A percentile compares a stretch with the other conserved stretches of the same genome.
phyloP scores from a whole-genome alignment of 2,888 invertebrate genomes.

The Eretmocerus hayati region DNA sequence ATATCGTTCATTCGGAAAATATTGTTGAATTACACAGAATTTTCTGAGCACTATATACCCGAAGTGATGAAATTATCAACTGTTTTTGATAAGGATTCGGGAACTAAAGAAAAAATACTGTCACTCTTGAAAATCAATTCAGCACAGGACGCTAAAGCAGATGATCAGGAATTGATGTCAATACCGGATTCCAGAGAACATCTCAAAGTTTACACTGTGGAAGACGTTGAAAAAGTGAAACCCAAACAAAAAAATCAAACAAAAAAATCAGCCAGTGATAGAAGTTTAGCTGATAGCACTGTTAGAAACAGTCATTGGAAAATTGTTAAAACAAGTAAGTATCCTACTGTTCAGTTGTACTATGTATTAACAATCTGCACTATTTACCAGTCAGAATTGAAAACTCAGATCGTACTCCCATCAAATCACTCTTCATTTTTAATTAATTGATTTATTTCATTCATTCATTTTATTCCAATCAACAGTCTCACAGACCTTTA shows the following conservation, averaged over 20 bases:
- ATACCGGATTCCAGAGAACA: conserved; percentile 17
- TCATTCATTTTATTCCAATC: no score
- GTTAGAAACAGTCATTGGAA: conserved; percentile 35
- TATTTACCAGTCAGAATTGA: no score
- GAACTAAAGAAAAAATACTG: conserved; percentile 27
- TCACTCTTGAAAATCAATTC: conserved; percentile 31
- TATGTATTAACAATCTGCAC: no score
- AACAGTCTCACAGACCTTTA: no score
- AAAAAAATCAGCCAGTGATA: conserved; percentile 4
- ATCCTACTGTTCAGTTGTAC: no score
- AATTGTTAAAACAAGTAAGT: conserved; percentile 21
- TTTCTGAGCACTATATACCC: conserved; percentile 28
- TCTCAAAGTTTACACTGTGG: conserved; percentile 46
- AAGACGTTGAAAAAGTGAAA: conserved; percentile 42
- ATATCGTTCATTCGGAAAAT: conserved; percentile 30
- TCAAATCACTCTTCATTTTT: no score
- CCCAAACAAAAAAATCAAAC: conserved; percentile 4
- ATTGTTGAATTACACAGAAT: conserved; percentile 32
- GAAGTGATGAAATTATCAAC: conserved; percentile 33
- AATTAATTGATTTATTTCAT: no score
- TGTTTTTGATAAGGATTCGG: conserved; percentile 25
- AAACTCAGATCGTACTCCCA: no score
- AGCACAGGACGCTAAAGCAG: conserved; percentile 38
- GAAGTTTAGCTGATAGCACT: conserved; percentile 26
- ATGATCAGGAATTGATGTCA: conserved; percentile 22